Base-by-base conservation (phyloP, 2,888 invertebrate species). In the Atethmia centrago region DNA sequence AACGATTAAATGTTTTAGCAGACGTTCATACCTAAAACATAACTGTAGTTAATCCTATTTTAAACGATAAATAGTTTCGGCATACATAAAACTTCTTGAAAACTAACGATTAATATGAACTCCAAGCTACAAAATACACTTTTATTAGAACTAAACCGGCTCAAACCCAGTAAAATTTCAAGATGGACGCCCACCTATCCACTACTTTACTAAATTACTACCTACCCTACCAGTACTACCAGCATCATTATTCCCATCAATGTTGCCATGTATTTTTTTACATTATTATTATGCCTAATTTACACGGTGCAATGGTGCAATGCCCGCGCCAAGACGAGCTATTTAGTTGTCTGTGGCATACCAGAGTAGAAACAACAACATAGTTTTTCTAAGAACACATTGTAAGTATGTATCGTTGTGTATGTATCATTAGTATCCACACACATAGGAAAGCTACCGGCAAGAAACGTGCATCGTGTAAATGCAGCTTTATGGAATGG, bases 111-210 rank as follows among this genome's bases (percentile, higher is more conserved):
- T 92, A 93, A 92, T 90, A 92, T 92, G 89, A 92, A 93, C 92
- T 93, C 92, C 91, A 92, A 93, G 93, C 94, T 94, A 94, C 91
- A 95, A 95, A 94, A 94, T 94, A 93, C 95, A 95, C 95, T 95
- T 95, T 94, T 95, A 96, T 95, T 96, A 95, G 95, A 96, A 96
- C 94, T 96, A 95, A 96, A 97, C 97, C 98, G 97, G 98, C 97
- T 97, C 97, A 97, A 97, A 97, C 96, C 97, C 97, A 97, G 96
- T 96, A 97, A 97, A 97, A 97, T 97, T 91, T 97, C 98, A 98
- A 98, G 97, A 98, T 98, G 98, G 98, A 97, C 97, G 97, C 97
- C 97, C 97, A 97, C 97, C 97, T 97, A 97, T 97, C 92, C 92
- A 91, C 86, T 87, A 88, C 89, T 92, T 91, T 90, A 90, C 87